Evolutionary conservation across 2,113 vertebrate genomes (phyloP).

Genomic region (Corythaixoides concolor): DNA sequence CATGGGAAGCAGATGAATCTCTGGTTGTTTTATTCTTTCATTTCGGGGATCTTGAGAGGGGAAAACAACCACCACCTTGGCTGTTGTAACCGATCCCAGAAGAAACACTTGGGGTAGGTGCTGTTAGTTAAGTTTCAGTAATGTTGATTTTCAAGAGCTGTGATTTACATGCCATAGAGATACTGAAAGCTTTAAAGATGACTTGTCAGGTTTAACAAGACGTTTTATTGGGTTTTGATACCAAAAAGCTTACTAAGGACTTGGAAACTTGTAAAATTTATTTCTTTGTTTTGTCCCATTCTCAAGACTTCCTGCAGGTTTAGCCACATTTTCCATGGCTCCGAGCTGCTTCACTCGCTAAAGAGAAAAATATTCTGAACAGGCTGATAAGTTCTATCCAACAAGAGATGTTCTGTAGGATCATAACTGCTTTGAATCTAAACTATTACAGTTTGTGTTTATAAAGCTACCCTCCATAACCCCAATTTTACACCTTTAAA

Average conservation of each 20-base stretch:
- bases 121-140: fast-evolving
- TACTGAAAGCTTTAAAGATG: background rate
- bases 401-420: background rate
- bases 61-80: background rate
- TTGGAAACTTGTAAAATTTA: background rate
- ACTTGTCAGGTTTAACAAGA: background rate
- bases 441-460: background rate
- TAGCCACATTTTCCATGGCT: background rate
- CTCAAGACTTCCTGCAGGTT: background rate
- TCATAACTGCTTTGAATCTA: background rate
- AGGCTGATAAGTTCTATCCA: slow-evolving; percentile 4
- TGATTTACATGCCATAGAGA: too few species aligned
- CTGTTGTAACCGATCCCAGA: background rate
- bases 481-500: background rate
- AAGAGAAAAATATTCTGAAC: background rate
- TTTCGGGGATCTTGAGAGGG: background rate
- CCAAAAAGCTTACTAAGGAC: background rate
- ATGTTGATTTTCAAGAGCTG: background rate
- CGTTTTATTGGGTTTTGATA: background rate
- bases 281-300: background rate
- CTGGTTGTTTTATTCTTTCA: background rate
- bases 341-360: background rate
- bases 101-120: background rate
- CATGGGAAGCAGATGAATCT: background rate
- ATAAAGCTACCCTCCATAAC: background rate